phyloP scores from a whole-genome alignment of 2,888 invertebrate genomes.

The Drosophila leonis region DNA sequence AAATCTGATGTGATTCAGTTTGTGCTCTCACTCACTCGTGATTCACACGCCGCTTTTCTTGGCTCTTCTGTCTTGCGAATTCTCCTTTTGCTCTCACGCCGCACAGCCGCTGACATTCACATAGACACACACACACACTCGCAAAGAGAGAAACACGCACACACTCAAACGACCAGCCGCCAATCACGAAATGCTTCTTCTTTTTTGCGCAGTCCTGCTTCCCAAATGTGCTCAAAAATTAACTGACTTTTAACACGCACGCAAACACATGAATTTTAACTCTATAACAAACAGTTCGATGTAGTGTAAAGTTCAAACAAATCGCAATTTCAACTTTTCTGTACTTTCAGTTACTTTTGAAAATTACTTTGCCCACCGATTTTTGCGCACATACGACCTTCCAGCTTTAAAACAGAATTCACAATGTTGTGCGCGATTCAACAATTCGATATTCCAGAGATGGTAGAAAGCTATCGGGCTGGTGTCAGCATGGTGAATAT shows the following conservation, averaged over 20 bases:
- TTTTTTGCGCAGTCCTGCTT: constrained; percentile 61
- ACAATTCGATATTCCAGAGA: constrained; percentile 37
- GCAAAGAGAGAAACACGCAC: constrained; percentile 43
- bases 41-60: constrained; percentile 72
- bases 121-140: constrained; percentile 36
- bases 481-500: constrained; percentile 26
- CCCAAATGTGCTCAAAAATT: constrained; percentile 43
- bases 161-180: constrained; percentile 60
- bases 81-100: constrained; percentile 70
- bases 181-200: constrained; percentile 62
- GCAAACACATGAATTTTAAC: constrained; percentile 42
- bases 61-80: constrained; percentile 61
- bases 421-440: constrained; percentile 46
- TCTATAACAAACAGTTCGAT: constrained; percentile 51
- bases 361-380: constrained; percentile 61
- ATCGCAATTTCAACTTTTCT: constrained; percentile 40
- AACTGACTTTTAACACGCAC: constrained; percentile 43
- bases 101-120: constrained; percentile 56
- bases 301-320: constrained; percentile 41
- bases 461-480: constrained; percentile 28
- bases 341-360: constrained; percentile 61
- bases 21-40: constrained; percentile 52
- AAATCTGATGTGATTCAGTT: constrained; percentile 54
- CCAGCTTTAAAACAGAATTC: constrained; percentile 65
- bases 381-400: constrained; percentile 64